Base-by-base conservation (phyloP, 2,797 vertebrate genomes). In the Lagodon rhomboides region DNA sequence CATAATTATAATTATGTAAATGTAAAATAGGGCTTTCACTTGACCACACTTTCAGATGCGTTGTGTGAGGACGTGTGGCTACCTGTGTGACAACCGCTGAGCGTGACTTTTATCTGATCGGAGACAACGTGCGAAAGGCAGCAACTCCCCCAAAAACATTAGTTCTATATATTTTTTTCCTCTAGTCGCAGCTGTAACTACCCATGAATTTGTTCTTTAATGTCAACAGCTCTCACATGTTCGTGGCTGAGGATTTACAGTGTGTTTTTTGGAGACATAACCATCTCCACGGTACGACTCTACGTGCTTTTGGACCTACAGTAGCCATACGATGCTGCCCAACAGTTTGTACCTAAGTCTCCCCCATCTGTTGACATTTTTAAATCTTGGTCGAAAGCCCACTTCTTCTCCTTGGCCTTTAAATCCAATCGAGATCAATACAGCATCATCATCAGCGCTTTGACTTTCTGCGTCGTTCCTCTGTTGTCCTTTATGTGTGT, bases 381-480 rank as follows among this genome's bases (percentile, higher is more conserved):
- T 30, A 75, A 85, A 76, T 79, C 72, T 76, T 56, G 34, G 47
- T 68, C 80, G 75, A 77, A 84, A 86, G 72, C 51, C 49, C 64
- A 50, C 85, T 55, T 75, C 73, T 70, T 80, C 68, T 75, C 75
- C 65, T 77, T 86, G 78, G 82, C 77, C 68, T 87, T 91, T 86
- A 85, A 82, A 86, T 85, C 68, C 71, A 85, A 79, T 61, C 74
- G 56, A 80, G 67, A 89, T 91, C 73, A 80, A 87, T 85, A 86
- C 59, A n/a, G 68, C 49, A 75, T 87, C 75, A 85, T 80, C 70
- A 85, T 80, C 70, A 22, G 62, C 66, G 30, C 70, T 77, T 72
- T 74, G 77, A 79, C 77, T 75, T 68, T 80, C 53, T 8, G 22
- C 68, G 65, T 63, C 22, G 38, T 50, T 76, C 59, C 50, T 50